Conservation (phyloP, 2,888 invertebrate genomes). For the Volucella inflata region DNA sequence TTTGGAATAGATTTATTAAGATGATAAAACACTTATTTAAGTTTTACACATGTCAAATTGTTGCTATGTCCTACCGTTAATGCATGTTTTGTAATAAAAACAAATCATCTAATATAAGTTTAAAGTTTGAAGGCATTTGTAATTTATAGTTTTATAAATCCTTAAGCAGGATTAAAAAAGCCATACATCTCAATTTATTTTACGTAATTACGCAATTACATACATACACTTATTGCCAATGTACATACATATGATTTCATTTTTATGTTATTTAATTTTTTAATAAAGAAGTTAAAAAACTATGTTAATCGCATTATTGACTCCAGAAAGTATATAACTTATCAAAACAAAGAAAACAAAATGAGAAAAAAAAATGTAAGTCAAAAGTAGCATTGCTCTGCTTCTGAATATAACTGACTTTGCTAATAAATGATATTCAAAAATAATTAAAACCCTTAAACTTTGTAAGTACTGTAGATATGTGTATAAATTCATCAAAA, state of each 20-base stretch:
- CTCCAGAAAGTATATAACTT: conserved; percentile 33
- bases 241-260: neutral
- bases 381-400: conserved; percentile 53
- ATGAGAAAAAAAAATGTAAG: conserved; percentile 29
- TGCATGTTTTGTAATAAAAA: too few species aligned
- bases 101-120: too few species aligned
- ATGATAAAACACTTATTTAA: too few species aligned
- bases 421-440: conserved; percentile 51
- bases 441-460: conserved; percentile 57
- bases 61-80: too few species aligned
- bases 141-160: too few species aligned
- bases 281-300: neutral
- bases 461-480: conserved; percentile 74
- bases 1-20: too few species aligned
- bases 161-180: too few species aligned
- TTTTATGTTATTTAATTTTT: conserved; percentile 5
- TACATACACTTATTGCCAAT: too few species aligned
- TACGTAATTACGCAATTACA: too few species aligned
- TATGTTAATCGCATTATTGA: conserved; percentile 4
- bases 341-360: conserved; percentile 33
- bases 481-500: conserved; percentile 69
- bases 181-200: too few species aligned
- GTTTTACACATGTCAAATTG: too few species aligned
- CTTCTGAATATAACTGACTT: conserved; percentile 62
- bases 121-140: too few species aligned